Evolutionary conservation across 53 echinoderm and acorn worm species (phyloP).

Genomic region (Paracentrotus lividus): DNA sequence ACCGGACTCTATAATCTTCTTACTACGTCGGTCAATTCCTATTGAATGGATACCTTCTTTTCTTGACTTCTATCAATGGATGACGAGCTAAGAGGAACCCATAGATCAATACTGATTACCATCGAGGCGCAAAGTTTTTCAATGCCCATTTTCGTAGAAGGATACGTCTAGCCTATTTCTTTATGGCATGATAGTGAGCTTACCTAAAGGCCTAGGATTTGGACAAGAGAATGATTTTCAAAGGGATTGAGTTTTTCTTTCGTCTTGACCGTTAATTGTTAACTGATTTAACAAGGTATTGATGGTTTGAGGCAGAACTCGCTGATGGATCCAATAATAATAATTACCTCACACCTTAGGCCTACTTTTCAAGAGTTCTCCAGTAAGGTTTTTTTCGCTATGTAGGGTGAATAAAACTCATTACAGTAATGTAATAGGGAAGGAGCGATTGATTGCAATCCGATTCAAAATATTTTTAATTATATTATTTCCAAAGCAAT

Average conservation of each 20-base stretch:
- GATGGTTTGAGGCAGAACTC: too few species aligned
- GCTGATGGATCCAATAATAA: too few species aligned
- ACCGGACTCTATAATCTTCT: background rate
- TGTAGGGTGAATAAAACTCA: background rate
- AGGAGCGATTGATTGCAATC: background rate
- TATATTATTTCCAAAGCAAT: background rate
- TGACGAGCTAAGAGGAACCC: background rate
- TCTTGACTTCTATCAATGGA: background rate
- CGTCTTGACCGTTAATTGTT: background rate
- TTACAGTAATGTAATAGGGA: background rate
- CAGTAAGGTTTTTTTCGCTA: background rate
- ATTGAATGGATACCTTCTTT: background rate
- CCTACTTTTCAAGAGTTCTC: background rate
- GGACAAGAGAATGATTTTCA: background rate
- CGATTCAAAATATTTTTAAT: too few species aligned
- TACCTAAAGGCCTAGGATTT: background rate
- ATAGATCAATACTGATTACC: background rate
- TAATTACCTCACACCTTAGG: background rate
- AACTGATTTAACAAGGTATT: background rate
- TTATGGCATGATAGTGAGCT: too few species aligned
- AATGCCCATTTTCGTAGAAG: background rate
- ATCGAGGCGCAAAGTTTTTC: background rate
- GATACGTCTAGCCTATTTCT: background rate
- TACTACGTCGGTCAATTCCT: background rate
- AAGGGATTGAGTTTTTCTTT: background rate